phyloP scores from a whole-genome alignment of 2,113 vertebrate species.

The Catharus fuscescens region DNA sequence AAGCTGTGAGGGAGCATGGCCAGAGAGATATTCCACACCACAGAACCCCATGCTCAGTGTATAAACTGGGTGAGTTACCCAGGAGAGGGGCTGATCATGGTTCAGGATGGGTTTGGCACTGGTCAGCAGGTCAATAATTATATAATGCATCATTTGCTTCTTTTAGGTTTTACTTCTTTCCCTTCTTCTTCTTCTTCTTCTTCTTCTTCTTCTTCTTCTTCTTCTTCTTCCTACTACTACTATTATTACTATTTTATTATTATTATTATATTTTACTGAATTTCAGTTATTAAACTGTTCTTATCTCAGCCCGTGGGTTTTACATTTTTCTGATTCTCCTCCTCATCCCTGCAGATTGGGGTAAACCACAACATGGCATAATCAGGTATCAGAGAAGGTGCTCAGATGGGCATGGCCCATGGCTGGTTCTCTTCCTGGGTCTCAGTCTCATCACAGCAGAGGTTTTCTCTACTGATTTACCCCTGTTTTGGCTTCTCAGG shows the following conservation, averaged over 20 bases:
- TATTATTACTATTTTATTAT: not conserved
- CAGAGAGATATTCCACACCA: not conserved
- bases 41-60: rapidly evolving
- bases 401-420: not conserved
- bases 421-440: not conserved
- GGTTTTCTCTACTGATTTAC: not conserved
- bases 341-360: not conserved
- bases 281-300: not conserved
- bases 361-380: not conserved
- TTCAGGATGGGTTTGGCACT: not conserved
- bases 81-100: not conserved
- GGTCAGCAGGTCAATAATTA: not conserved
- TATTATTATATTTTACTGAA: not conserved
- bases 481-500: not conserved
- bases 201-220: no score
- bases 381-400: not conserved
- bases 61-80: not conserved
- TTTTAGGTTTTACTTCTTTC: not conserved
- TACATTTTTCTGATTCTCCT: not conserved
- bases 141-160: not conserved
- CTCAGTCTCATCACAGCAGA: not conserved
- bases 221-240: not conserved
- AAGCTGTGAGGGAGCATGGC: not conserved
- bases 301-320: not conserved
- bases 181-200: not conserved